These are phyloP conservation scores for Hyperoplus immaculatus DNA, from an alignment of 2,797 vertebrate species.

Conservation along the genomic window DNA sequence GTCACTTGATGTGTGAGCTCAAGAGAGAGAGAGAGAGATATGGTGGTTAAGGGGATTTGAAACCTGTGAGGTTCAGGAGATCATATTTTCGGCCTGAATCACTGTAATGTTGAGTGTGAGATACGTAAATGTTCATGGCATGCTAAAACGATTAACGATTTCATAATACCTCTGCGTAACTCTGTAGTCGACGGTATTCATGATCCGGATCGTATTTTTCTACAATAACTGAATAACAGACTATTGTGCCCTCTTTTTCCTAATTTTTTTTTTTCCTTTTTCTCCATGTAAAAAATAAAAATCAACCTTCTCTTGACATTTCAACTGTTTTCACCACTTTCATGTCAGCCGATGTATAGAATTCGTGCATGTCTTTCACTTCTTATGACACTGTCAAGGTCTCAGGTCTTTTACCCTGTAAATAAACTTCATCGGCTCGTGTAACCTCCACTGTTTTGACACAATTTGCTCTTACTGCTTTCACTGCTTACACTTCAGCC, in stretches of 20 bases:
- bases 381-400: background rate
- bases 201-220: background rate
- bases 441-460: background rate
- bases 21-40: background rate
- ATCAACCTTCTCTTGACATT: background rate
- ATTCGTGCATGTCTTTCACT: background rate
- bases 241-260: background rate
- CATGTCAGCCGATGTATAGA: too few relatives aligned
- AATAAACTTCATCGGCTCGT: background rate
- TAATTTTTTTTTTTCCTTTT: background rate
- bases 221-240: constrained; percentile 1
- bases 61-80: background rate
- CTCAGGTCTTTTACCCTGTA: background rate
- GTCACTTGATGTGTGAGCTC: background rate
- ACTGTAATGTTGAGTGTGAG: background rate
- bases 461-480: background rate
- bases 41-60: background rate
- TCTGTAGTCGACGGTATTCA: background rate
- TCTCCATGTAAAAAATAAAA: background rate
- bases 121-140: constrained; percentile 1
- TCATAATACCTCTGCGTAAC: background rate
- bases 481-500: background rate
- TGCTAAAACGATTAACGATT: background rate
- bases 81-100: background rate
- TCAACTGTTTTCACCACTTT: background rate